Percentiles rank a stretch among this genome's conserved stretches.
Conservation (phyloP, 2,113 vertebrate species). For the Oreochromis niloticus region DNA sequence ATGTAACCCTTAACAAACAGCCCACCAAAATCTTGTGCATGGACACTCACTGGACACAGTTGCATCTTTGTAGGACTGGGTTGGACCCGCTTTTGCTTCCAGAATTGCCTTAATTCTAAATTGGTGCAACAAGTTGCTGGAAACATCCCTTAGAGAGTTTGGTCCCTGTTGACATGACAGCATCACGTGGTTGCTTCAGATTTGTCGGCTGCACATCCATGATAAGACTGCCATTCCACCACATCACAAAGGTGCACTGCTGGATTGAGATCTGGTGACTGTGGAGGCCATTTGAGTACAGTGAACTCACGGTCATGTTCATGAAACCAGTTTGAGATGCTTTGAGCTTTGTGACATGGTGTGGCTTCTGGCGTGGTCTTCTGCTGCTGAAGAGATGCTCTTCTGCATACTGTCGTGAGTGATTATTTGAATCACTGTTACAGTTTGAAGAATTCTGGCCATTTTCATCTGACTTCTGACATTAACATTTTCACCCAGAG, state of each 20-base stretch:
- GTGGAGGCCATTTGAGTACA: neutral
- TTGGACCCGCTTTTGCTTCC: neutral
- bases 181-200: neutral
- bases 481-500: neutral
- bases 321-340: neutral
- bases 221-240: neutral
- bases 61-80: neutral
- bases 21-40: neutral
- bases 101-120: neutral
- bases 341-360: neutral
- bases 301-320: rapidly evolving
- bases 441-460: neutral
- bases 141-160: neutral
- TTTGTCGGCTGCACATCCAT: neutral
- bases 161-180: neutral
- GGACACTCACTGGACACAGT: neutral
- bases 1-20: neutral
- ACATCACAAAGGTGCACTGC: neutral
- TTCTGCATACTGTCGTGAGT: neutral
- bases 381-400: neutral
- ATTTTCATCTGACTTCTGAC: neutral
- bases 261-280: neutral
- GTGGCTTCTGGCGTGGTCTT: neutral
- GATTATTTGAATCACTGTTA: neutral
- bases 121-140: neutral